Evolutionary conservation across 2,797 vertebrate species (phyloP), one percentile per base, ranked within the genome.

Genomic region (Taenioides sp.): DNA sequence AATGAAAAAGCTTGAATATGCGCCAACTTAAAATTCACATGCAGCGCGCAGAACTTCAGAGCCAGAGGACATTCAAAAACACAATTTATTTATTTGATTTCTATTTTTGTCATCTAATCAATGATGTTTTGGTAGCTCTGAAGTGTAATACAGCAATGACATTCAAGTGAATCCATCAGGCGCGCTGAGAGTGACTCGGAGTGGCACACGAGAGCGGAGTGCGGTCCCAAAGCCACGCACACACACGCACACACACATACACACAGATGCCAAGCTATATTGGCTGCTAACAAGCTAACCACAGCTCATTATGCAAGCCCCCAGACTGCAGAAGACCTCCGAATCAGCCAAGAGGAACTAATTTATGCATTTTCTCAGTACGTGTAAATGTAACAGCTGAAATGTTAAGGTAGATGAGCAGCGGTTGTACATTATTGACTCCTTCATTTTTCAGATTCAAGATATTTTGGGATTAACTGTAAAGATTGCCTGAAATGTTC

Each of bases 261-360:
- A 47, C n/a, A 6, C 74, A 75, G 71, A 80, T 74, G 81, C 80
- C 68, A 49, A 75, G 72, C 71, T 69, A 47, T 69, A 27, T 82
- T 73, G 76, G 40, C 3, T 17, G 52, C 66, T 80, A 86, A 81
- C 77, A 72, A 82, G 80, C 74, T 70, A 76, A 79, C 72, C 77
- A 23, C 69, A 67, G 75, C 78, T 82, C 71, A 70, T 77, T 82
- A 74, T 28, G 31, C 66, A n/a, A 59, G 64, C 70, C 72, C 31
- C 7, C 18, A 40, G 7, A 37, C n/a, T n/a, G 31, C 31, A 37
- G 60, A 17, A 65, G 47, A 49, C 37, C 23, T 65, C 70, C 57
- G 25, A 73, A 22, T 25, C 60, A 70, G 69, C 70, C 68, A 50
- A 52, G 65, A 18, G 14, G 64, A 63, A 64, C 66, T 5, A 28